phyloP scores from a whole-genome alignment of 1,140 invertebrate species.

The Drosophila punjabiensis region DNA sequence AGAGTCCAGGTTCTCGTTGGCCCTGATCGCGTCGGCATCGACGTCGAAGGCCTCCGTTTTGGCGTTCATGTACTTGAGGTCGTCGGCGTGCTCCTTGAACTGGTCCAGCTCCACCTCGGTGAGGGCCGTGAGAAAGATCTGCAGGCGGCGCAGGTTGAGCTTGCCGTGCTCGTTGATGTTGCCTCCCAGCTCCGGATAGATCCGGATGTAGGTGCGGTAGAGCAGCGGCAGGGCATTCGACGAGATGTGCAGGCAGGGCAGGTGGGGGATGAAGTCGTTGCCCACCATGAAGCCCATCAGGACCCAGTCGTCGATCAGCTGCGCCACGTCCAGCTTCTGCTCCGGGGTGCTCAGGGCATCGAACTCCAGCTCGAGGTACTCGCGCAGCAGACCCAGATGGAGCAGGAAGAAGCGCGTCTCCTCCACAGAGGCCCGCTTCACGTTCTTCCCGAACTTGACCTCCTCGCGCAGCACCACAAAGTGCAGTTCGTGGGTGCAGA shows the following conservation, averaged over 20 bases:
- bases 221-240: slow-evolving; percentile 94
- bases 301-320: slow-evolving; percentile 91
- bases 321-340: slow-evolving; percentile 92
- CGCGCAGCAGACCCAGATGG: slow-evolving; percentile 95
- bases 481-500: slow-evolving; percentile 97
- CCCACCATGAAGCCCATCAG: slow-evolving; percentile 98
- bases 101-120: slow-evolving; percentile 92
- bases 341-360: slow-evolving; percentile 88
- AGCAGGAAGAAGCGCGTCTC: slow-evolving; percentile 97
- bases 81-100: slow-evolving; percentile 94
- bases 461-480: slow-evolving; percentile 97
- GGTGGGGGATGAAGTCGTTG: slow-evolving; percentile 98
- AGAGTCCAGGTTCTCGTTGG: slow-evolving; percentile 77
- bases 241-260: slow-evolving; percentile 97
- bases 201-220: slow-evolving; percentile 94
- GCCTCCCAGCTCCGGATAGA: slow-evolving; percentile 95
- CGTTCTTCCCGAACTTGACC: slow-evolving; percentile 90
- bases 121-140: slow-evolving; percentile 93
- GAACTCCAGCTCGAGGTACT: slow-evolving; percentile 98
- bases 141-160: slow-evolving; percentile 94
- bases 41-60: slow-evolving; percentile 88
- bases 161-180: slow-evolving; percentile 96
- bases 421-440: slow-evolving; percentile 90
- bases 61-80: slow-evolving; percentile 93
- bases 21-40: slow-evolving; percentile 56